A percentile compares a stretch with the other conserved stretches of the same genome.
phyloP scores from a whole-genome alignment of 2,888 invertebrate genomes.

The Dastarcus helophoroides region DNA sequence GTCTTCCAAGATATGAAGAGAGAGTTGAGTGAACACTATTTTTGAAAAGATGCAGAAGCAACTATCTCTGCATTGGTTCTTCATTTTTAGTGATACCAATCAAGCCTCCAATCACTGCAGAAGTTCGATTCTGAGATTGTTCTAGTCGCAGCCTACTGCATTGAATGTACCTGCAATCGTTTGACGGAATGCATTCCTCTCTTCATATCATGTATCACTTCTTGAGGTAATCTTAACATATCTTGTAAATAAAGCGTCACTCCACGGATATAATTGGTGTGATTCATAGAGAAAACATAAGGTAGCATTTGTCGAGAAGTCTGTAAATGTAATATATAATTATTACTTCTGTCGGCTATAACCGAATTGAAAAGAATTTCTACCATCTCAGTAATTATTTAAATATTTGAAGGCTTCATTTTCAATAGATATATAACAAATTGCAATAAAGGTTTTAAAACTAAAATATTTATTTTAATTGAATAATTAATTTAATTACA shows the following conservation, averaged over 20 bases:
- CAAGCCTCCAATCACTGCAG: conserved; percentile 19
- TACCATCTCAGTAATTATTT: conserved; percentile 17
- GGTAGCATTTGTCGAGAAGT: conserved; percentile 15
- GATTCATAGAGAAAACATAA: conserved; percentile 16
- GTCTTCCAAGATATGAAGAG: conserved; percentile 10
- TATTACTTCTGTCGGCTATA: conserved; percentile 14
- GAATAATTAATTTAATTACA: no score
- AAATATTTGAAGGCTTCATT: conserved; percentile 17
- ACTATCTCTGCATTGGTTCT: conserved; percentile 20
- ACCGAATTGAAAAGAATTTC: conserved; percentile 18
- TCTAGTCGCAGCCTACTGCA: conserved; percentile 19
- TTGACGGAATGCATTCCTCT: conserved; percentile 18
- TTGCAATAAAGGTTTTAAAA: no score
- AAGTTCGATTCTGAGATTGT: conserved; percentile 23
- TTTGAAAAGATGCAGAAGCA: conserved; percentile 17
- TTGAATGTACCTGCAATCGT: conserved; percentile 20
- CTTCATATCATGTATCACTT: conserved; percentile 13
- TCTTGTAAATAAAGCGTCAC: conserved; percentile 7
- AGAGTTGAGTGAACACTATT: conserved; percentile 12
- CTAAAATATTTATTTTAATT: no score
- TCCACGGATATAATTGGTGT: conserved; percentile 8
- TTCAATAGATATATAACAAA: no score
- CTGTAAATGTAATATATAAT: conserved; percentile 16
- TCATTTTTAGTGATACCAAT: conserved; percentile 21
- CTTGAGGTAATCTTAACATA: conserved; percentile 13